Evolutionary conservation across 2,113 vertebrate species (phyloP), one percentile per base, ranked within the genome.

Genomic region (Phainopepla nitens): DNA sequence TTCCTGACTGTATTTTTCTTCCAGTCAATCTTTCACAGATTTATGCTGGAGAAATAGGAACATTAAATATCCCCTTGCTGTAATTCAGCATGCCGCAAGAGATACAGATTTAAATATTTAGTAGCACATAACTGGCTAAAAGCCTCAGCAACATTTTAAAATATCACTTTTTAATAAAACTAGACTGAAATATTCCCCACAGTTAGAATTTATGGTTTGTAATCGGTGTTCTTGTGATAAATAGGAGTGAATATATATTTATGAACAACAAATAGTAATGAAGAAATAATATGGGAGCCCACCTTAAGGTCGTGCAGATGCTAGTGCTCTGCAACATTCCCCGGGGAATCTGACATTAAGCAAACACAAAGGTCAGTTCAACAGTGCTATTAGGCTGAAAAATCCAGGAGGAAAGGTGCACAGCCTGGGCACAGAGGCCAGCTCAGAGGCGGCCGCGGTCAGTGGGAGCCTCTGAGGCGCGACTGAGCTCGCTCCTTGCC

Each of bases 81-180:
- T 96, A 97, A 96, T 97, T 97, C 89, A 94, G 94, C 87, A 90
- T 96, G 96, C 96, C 93, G 76, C 87, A 97, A 97, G 95, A 97
- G 96, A 96, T 71, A 95, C 75, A 92, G 93, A 94, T 87, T 98
- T 97, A 98, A 97, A 97, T 97, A 97, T 96, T 97, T 97, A 97
- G 97, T 91, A 97, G 96, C 94, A 96, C 82, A 91, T 97, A 96
- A 97, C 97, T 91, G 96, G 92, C 91, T 95, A 95, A 97, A 96
- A 97, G 93, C 94, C 89, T 91, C 71, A 4, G 58, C 92, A 97
- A 92, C 79, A n/a, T 96, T 91, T 97, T 97, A 53, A 93, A 96
- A 97, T 83, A 94, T 96, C 91, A 92, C 96, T 96, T 95, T 81
- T 92, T 97, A 93, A 93, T 39, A 57, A 97, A 96, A 82, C 87